phyloP scores from a whole-genome alignment of 2,888 invertebrate genomes.

The Deilephila porcellus region DNA sequence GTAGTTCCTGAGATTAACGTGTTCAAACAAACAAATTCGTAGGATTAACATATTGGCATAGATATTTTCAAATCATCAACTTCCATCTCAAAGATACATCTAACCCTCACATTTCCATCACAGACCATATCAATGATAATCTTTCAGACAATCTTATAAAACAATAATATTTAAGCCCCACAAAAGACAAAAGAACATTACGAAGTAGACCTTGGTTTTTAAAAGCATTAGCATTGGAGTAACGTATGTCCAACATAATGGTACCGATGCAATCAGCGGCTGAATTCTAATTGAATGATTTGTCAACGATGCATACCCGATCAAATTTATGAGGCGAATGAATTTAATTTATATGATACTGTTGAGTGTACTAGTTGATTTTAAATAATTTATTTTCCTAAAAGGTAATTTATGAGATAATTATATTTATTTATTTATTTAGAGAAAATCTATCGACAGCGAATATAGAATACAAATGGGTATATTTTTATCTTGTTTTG shows the following conservation, averaged over 20 bases:
- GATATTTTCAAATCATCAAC: not conserved
- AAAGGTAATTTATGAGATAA: too few species aligned
- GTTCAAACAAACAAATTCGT: too few species aligned
- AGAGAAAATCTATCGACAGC: too few species aligned
- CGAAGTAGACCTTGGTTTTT: conserved; percentile 5
- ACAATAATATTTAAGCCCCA: too few species aligned
- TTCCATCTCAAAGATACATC: conserved; percentile 25
- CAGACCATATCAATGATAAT: conserved; percentile 68
- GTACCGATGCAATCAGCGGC: not conserved
- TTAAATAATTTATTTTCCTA: too few species aligned
- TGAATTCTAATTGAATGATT: conserved; percentile 20
- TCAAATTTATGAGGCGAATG: not conserved
- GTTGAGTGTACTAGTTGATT: not conserved
- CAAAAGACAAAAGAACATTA: not conserved
- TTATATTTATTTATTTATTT: too few species aligned
- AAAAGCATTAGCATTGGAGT: conserved; percentile 8
- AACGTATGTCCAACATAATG: conserved; percentile 31
- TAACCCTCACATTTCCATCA: conserved; percentile 45
- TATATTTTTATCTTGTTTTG: too few species aligned
- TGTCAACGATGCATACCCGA: conserved; percentile 6
- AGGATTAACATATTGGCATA: too few species aligned
- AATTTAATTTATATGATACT: conserved; percentile 1
- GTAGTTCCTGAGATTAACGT: too few species aligned
- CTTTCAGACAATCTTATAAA: too few species aligned
- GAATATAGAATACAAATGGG: too few species aligned